phyloP scores from a whole-genome alignment of 2,113 vertebrate genomes.

The Cryptomyrus ogoouensis region DNA sequence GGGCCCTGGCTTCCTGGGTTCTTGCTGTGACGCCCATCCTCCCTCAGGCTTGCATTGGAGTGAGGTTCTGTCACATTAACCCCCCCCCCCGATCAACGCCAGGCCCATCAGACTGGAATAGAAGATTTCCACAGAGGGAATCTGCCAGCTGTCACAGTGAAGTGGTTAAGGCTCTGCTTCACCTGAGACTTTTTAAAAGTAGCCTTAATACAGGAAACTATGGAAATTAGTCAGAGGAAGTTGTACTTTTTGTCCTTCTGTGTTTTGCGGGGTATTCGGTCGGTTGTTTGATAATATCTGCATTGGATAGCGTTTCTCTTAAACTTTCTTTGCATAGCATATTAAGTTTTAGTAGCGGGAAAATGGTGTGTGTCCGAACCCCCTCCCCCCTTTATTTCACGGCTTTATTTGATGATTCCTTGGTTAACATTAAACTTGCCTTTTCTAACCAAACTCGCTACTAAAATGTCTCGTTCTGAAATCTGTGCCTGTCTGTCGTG shows the following conservation, averaged over 20 bases:
- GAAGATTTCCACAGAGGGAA: background rate
- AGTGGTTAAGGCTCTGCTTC: background rate
- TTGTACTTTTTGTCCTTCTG: background rate
- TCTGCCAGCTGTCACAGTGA: background rate
- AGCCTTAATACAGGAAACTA: conserved; percentile 2
- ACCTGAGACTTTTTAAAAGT: background rate
- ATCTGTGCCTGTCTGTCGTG: background rate
- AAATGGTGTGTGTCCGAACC: background rate
- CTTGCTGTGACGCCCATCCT: background rate
- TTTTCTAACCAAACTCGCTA: conserved; percentile 10
- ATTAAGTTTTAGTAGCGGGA: background rate
- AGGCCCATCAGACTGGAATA: background rate
- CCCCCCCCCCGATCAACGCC: background rate
- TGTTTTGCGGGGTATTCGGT: background rate
- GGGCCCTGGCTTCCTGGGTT: background rate
- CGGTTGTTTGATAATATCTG: background rate
- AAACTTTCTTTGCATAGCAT: background rate
- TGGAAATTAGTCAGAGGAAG: background rate
- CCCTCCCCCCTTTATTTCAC: background rate
- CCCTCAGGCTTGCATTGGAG: background rate
- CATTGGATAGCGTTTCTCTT: background rate
- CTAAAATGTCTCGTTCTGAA: background rate
- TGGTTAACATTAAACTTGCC: conserved; percentile 8
- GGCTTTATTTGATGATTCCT: background rate
- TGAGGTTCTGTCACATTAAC: background rate